These are phyloP conservation scores for Lysandra bellargus DNA, from an alignment of 2,888 invertebrate genomes.

Conservation along the genomic window DNA sequence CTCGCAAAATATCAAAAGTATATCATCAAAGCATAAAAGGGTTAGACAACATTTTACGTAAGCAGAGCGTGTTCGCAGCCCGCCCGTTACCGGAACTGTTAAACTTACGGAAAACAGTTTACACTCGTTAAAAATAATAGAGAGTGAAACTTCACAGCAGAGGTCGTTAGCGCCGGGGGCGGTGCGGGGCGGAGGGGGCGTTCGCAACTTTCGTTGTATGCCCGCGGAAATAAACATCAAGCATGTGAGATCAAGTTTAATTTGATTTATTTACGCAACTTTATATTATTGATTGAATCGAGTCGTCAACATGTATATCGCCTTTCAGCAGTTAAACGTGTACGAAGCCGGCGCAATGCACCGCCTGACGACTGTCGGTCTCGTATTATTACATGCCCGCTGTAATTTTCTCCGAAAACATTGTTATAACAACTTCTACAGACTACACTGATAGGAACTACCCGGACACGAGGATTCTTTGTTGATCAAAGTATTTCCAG, in stretches of 20 bases:
- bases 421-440: not conserved
- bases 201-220: not conserved
- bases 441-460: not conserved
- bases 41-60: not conserved
- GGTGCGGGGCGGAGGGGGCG: not conserved
- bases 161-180: slow-evolving; percentile 11
- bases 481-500: not conserved
- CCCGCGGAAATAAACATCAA: not conserved
- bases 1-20: too few relatives aligned
- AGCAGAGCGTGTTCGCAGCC: not conserved
- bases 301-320: not conserved
- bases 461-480: not conserved
- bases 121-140: slow-evolving; percentile 20
- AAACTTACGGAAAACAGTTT: slow-evolving; percentile 9
- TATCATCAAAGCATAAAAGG: too few relatives aligned
- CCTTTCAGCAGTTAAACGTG: not conserved
- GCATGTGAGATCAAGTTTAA: not conserved
- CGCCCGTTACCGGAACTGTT: not conserved
- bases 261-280: not conserved
- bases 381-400: not conserved
- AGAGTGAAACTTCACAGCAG: slow-evolving; percentile 15
- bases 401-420: not conserved
- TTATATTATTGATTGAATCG: not conserved
- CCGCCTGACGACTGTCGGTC: not conserved
- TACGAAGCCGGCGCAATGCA: not conserved